Percentiles rank a stretch among this genome's conserved stretches.
Evolutionary conservation across 2,888 invertebrate species (phyloP).

Genomic region (Anorthoa munda): DNA sequence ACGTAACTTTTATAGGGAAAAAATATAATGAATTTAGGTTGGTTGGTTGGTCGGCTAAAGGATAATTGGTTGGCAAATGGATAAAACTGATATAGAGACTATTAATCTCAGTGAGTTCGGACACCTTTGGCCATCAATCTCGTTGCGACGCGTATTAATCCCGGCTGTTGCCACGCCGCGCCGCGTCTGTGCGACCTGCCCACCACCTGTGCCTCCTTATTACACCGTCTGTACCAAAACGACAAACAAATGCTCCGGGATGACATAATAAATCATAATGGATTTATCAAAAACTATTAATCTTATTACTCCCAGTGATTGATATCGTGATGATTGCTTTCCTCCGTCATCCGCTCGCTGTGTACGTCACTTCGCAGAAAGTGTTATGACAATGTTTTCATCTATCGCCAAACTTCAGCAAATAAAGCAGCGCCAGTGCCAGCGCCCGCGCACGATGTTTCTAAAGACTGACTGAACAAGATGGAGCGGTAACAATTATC

Average conservation of each 20-base stretch:
- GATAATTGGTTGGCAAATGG: constrained; percentile 14
- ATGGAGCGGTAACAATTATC: neutral
- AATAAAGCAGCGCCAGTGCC: too few relatives aligned
- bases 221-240: neutral
- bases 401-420: neutral
- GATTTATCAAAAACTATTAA: neutral
- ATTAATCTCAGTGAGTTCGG: constrained; percentile 23
- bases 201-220: neutral
- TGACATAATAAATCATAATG: neutral
- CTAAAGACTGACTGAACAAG: neutral
- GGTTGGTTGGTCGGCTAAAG: neutral
- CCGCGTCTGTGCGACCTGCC: neutral
- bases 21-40: neutral
- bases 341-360: neutral
- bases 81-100: constrained; percentile 14
- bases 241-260: neutral
- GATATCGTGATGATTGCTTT: constrained; percentile 4
- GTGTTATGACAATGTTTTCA: neutral
- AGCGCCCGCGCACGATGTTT: neutral
- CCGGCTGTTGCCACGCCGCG: neutral
- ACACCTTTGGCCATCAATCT: constrained; percentile 28
- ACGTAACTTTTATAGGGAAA: neutral
- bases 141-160: constrained; percentile 21
- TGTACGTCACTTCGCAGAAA: neutral
- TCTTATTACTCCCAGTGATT: neutral